Evolutionary conservation across 2,113 vertebrate species (phyloP), one percentile per base, ranked within the genome.

Genomic region (Copsychus sechellarum): DNA sequence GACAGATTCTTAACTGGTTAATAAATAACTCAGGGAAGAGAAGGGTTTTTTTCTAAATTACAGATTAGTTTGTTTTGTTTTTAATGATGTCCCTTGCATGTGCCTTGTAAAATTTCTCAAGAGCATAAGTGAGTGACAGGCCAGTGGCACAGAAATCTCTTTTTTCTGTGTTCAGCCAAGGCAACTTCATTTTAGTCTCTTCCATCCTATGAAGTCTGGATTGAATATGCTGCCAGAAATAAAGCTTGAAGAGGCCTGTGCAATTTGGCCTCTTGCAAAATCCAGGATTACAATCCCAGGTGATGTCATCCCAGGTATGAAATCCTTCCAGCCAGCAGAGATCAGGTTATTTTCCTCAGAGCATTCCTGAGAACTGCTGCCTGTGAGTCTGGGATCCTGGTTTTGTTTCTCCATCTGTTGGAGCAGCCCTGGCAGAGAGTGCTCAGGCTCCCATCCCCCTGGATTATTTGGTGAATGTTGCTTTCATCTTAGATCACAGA

Each of bases 401-500:
- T 86, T 81, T 80, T 74, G 43, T 64, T 84, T 43, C 45, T 79
- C 62, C 38, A 4, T 94, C 43, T 81, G 64, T 40, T 66, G 67
- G 66, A 95, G 47, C 72, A 92, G 73, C 64, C 64, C 77, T 50
- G 43, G 86, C 67, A 76, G 65, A 11, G 31, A 24, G 26, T 31
- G 38, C 58, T 91, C 24, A 21, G 53, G 17, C 76, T 93, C 85
- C 69, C 82, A 69, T n/a, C 79, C 76, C 76, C 71, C 79, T 86
- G 71, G 82, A 91, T 92, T 94, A 91, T 96, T 90, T 88, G 79
- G 66, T 93, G 78, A 95, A 85, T 58, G 40, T 70, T 96, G 92
- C 90, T 92, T 93, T 96, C 86, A 88, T 95, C 86, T 91, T 13
- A 74, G 88, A 89, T 95, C 92, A 93, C 90, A 95, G 95, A 81